Percentiles rank a stretch among this genome's conserved stretches.
Conservation (phyloP, 2,888 invertebrate genomes). For the Oligia strigilis region DNA sequence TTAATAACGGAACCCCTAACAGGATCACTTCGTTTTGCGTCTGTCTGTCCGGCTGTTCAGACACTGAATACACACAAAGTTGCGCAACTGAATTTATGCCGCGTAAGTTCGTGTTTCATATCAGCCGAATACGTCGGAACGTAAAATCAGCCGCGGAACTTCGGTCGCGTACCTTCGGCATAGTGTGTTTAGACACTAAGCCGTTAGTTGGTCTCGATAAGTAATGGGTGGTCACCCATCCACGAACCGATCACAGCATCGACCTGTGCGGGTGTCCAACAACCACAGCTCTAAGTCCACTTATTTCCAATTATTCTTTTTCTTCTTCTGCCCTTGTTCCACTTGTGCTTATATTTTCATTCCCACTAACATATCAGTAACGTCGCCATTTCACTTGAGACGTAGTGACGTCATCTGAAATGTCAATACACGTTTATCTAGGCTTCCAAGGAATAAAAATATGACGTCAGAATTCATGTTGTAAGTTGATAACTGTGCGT, state of each 20-base stretch:
- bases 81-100: no score
- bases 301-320: neutral
- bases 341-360: neutral
- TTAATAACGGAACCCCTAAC: no score
- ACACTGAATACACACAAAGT: no score
- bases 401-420: constrained; percentile 30
- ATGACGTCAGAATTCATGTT: constrained; percentile 38
- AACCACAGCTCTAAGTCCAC: neutral
- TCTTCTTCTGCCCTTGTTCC: neutral
- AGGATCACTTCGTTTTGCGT: no score
- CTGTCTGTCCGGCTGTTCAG: no score
- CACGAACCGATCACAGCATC: neutral
- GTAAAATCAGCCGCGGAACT: no score
- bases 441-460: constrained; percentile 28
- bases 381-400: constrained; percentile 28
- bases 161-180: no score
- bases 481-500: constrained; percentile 14
- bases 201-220: neutral
- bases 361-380: neutral
- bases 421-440: constrained; percentile 21
- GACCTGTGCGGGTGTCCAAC: neutral
- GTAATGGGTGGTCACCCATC: neutral
- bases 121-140: no score
- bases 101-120: no score
- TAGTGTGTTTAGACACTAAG: no score